A percentile compares a stretch with the other conserved stretches of the same genome.
Conservation (phyloP, 2,888 invertebrate genomes). For the Saturnia pavonia region DNA sequence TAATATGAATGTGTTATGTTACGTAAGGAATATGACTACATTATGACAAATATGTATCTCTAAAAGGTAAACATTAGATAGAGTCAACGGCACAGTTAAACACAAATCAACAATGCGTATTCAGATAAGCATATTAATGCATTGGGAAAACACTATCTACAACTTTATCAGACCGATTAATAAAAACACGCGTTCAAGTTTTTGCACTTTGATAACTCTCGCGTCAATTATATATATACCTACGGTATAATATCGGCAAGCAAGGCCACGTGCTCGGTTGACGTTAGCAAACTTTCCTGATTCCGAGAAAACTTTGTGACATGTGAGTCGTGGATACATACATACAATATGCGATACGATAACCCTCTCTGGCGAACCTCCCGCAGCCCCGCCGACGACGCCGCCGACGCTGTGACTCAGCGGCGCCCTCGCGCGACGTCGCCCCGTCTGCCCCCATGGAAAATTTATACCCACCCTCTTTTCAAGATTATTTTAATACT, state of each 20-base stretch:
- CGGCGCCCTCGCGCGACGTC: constrained; percentile 80
- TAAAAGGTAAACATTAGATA: neutral
- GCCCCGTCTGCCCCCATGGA: constrained; percentile 80
- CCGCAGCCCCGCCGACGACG: constrained; percentile 47
- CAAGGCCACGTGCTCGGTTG: constrained; percentile 80
- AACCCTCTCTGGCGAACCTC: constrained; percentile 35
- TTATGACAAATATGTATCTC: neutral
- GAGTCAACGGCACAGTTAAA: neutral
- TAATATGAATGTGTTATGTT: neutral
- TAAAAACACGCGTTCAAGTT: constrained; percentile 19
- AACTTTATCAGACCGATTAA: constrained; percentile 2
- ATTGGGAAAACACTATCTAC: neutral
- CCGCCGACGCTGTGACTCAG: constrained; percentile 73
- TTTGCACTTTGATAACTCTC: constrained; percentile 40
- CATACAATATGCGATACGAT: constrained; percentile 61
- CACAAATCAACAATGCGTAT: neutral
- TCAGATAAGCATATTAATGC: neutral
- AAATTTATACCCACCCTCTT: constrained; percentile 81
- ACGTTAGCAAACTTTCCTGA: constrained; percentile 81
- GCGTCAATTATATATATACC: constrained; percentile 60
- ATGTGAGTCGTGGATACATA: constrained; percentile 80
- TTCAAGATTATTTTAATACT: constrained; percentile 69
- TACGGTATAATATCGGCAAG: constrained; percentile 56
- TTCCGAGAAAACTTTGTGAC: constrained; percentile 81
- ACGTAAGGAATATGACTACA: neutral